Evolutionary conservation across 2,113 vertebrate species (phyloP), one percentile per base, ranked within the genome.

Genomic region (Leuciscus idus): DNA sequence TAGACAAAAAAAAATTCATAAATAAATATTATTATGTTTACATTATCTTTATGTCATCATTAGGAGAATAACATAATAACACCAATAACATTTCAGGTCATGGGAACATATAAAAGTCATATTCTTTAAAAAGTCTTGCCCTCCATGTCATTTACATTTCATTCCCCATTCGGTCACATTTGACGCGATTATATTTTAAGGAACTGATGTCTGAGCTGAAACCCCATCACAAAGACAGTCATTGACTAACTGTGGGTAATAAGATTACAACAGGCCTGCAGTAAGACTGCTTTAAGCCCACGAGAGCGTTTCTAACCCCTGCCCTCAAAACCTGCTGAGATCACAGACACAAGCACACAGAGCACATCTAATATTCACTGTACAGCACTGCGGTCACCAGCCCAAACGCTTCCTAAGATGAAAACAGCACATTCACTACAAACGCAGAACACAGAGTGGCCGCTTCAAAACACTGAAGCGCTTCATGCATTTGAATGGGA

Each of bases 171-270:
- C 0, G 1, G 10, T 59, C 19, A 59, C 3, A 12, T 72, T n/a
- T 43, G 36, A 72, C 4, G 0, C 33, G 1, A 4, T 28, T 59
- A 59, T 79, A 79, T n/a, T 59, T 79, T 59, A 23, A 28, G n/a
- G 13, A 19, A 80, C 62, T 8, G 6, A 62, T 36, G 21, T 81
- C 57, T 9, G 23, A 62, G 4, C 36, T 81, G 11, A 80, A 80
- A 43, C 55, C 21, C 12, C 23, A 43, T 23, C 55, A 61, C 30
- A 77, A 28, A 85, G 78, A 74, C 9, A 10, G 74, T 64, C 46
- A 78, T 26, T 85, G 75, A 85, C 28, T 64, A 74, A 62, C 28
- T 36, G 46, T 33, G 21, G 36, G 12, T 83, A 75, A 86, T 83
- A 39, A 68, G 70, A 64, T 83, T 83, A 61, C 59, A 83, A 26